These are phyloP conservation scores for Malurus alboscapulatus DNA, from an alignment of 2,113 vertebrate species.

Conservation along the genomic window DNA sequence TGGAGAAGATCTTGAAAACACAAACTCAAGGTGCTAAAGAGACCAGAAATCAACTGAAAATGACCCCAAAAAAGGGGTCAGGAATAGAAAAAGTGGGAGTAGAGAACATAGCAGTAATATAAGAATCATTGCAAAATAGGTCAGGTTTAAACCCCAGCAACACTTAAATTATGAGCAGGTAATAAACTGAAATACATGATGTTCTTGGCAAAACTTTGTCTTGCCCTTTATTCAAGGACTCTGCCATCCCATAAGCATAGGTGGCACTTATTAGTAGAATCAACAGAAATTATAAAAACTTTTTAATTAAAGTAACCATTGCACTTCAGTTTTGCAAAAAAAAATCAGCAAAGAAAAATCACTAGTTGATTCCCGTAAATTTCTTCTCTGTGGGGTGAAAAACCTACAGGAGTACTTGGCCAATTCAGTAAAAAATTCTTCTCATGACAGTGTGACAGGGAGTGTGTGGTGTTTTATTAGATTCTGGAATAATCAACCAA, in stretches of 20 bases:
- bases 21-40: not conserved
- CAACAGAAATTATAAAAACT: not conserved
- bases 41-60: not conserved
- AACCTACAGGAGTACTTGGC: not conserved
- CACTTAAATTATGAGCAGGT: not conserved
- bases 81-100: not conserved
- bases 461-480: not conserved
- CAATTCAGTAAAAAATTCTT: not conserved
- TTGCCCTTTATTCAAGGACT: not conserved
- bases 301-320: not conserved
- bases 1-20: not conserved
- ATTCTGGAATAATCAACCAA: not conserved
- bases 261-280: not conserved
- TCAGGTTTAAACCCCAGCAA: not conserved
- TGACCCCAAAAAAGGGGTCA: not conserved
- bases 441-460: not conserved
- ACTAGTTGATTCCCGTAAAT: not conserved
- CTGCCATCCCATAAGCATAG: not conserved
- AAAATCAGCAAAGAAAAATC: not conserved
- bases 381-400: not conserved
- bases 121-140: not conserved
- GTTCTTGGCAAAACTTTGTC: not conserved
- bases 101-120: not conserved
- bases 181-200: not conserved
- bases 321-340: not conserved